Conservation (phyloP, 2,888 invertebrate genomes). For the Chaetogeoica ovagalla region DNA sequence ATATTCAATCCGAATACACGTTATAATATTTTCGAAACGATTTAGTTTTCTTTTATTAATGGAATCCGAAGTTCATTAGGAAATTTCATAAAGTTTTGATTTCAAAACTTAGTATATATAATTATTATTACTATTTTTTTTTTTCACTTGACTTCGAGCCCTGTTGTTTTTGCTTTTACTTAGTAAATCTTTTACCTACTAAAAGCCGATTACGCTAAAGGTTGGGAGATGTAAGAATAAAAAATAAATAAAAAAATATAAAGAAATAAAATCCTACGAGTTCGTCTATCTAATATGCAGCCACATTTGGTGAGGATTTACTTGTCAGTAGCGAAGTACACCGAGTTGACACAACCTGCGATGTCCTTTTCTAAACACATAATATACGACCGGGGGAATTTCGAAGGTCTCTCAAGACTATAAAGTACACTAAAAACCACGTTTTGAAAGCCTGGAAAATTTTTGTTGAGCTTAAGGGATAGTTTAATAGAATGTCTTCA, state of each 20-base stretch:
- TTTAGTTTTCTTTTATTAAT: too few species aligned
- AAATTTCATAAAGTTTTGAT: too few species aligned
- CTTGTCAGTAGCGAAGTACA: conserved; percentile 39
- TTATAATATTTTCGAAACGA: too few species aligned
- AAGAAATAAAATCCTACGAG: background rate
- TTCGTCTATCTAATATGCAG: background rate
- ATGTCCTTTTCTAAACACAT: background rate
- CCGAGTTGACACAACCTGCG: conserved; percentile 16
- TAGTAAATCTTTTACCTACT: background rate
- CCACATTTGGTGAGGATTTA: conserved; percentile 39
- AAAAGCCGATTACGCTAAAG: conserved; percentile 24
- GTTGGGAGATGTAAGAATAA: background rate
- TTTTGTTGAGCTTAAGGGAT: background rate
- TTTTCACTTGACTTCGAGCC: too few species aligned
- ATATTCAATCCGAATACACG: too few species aligned
- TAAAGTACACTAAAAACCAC: conserved; percentile 7
- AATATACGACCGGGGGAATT: conserved; percentile 14
- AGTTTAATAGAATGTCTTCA: conserved; percentile 7
- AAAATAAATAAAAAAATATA: background rate
- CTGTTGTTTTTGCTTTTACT: background rate
- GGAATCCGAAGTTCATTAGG: too few species aligned
- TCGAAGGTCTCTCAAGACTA: background rate
- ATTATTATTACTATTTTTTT: too few species aligned
- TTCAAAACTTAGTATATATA: too few species aligned
- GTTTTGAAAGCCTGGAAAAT: background rate